phyloP scores from a whole-genome alignment of 2,113 vertebrate species.

The Narcine bancroftii region DNA sequence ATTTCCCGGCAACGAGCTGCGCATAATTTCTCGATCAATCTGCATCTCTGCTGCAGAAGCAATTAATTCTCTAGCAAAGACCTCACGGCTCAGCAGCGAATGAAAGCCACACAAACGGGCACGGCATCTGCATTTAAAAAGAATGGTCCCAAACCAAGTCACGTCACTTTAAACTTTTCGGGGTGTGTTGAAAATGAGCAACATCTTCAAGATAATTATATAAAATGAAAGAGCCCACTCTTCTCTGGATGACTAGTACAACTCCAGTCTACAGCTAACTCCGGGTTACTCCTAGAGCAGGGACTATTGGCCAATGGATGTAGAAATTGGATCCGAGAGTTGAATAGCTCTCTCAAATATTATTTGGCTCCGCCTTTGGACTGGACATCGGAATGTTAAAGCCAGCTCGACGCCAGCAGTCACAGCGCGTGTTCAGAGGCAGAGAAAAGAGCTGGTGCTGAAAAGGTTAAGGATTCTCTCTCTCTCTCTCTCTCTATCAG shows the following conservation, averaged over 20 bases:
- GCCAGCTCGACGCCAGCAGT: too few species aligned
- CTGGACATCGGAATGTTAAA: too few species aligned
- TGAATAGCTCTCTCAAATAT: not conserved
- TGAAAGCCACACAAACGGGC: not conserved
- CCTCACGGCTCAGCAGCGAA: not conserved
- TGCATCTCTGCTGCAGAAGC: not conserved
- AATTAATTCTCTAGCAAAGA: not conserved
- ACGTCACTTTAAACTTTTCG: not conserved
- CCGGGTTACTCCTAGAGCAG: not conserved
- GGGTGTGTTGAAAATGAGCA: too few species aligned
- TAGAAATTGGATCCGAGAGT: too few species aligned
- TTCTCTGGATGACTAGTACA: not conserved
- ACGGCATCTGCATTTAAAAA: not conserved
- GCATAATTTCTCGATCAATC: conserved; percentile 1
- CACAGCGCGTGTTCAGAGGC: not conserved
- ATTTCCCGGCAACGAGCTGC: not conserved
- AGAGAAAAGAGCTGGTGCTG: not conserved
- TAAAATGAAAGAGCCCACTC: not conserved
- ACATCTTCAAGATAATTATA: not conserved
- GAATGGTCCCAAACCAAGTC: not conserved
- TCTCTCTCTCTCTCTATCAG: conserved; percentile 49
- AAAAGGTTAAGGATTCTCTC: conserved; percentile 33
- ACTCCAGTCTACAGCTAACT: not conserved
- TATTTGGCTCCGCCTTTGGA: too few species aligned
- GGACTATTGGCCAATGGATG: not conserved